Evolutionary conservation across 2,888 invertebrate species (phyloP).

Genomic region (Synanthedon vespiformis): DNA sequence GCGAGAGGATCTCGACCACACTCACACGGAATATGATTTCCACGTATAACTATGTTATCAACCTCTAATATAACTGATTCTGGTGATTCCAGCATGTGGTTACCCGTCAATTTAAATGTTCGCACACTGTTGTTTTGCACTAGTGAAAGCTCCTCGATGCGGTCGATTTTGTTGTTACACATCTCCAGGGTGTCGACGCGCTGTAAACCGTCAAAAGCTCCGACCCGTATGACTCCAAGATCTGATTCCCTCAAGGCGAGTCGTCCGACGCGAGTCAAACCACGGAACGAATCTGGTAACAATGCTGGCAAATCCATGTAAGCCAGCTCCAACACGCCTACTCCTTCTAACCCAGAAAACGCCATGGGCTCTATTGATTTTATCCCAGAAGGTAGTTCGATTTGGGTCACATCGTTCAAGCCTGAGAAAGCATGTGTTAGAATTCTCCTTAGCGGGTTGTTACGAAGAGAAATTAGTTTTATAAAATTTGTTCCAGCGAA

Average conservation of each 20-base stretch:
- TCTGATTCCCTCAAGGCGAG: constrained; percentile 87
- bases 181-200: constrained; percentile 81
- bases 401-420: constrained; percentile 83
- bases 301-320: constrained; percentile 86
- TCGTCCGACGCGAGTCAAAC: constrained; percentile 79
- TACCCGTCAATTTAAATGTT: constrained; percentile 81
- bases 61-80: constrained; percentile 79
- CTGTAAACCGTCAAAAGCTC: constrained; percentile 81
- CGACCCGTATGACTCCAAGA: constrained; percentile 78
- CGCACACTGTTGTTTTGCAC: constrained; percentile 78
- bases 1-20: constrained; percentile 84
- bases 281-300: constrained; percentile 79
- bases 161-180: constrained; percentile 87
- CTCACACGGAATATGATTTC: constrained; percentile 89
- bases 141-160: constrained; percentile 80
- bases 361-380: constrained; percentile 80
- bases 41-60: constrained; percentile 76
- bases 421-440: constrained; percentile 87
- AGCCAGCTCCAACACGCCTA: constrained; percentile 84
- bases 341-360: constrained; percentile 83
- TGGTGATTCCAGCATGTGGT: constrained; percentile 85
- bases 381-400: constrained; percentile 87
- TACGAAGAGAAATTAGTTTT: constrained; percentile 82
- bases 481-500: constrained; percentile 90
- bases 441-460: constrained; percentile 86